Evolutionary conservation across 2,888 invertebrate species (phyloP), one percentile per base, ranked within the genome.

Genomic region (Eupeodes luniger): DNA sequence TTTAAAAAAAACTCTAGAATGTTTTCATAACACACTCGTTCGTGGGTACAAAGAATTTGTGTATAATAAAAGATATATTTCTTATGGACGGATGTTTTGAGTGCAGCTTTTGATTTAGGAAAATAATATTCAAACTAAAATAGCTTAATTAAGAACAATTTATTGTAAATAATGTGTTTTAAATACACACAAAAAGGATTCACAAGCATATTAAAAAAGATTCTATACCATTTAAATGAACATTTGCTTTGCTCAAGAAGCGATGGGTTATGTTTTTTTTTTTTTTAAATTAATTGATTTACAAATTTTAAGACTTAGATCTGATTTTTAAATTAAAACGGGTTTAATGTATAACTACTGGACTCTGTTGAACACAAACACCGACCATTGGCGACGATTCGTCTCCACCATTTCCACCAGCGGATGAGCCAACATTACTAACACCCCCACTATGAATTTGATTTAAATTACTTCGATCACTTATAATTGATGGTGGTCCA

Each of bases 351-450:
- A 98, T 98, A 94, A 97, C 98, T 92, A 98, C 98, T 91, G 98
- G 98, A 95, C 97, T 97, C 95, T 98, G 98, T 94, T 97, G 97
- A 93, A 97, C 96, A 94, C 98, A 97, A 91, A 97, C 97, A 90
- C 96, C 97, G 92, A 98, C 96, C 97, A 98, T 97, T 90, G 97
- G 96, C 92, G 96, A 96, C 92, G 96, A 96, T 91, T 96, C 96
- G 90, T 93, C 92, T 44, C 92, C 90, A 87, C 91, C 90, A 51
- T 86, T 88, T 27, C 87, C 86, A 27, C 90, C 89, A 55, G 89
- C 85, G 80, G 87, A 81, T 34, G 86, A 85, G 55, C 84, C 80
- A n/a, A 87, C 87, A 72, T 85, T 86, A 36, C 81, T 89, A 75
- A 84, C 89, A 34, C 88, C 57, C 27, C 74, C 64, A 34, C 69